Evolutionary conservation across 2,113 vertebrate species (phyloP).

Genomic region (Hepsetus odoe): DNA sequence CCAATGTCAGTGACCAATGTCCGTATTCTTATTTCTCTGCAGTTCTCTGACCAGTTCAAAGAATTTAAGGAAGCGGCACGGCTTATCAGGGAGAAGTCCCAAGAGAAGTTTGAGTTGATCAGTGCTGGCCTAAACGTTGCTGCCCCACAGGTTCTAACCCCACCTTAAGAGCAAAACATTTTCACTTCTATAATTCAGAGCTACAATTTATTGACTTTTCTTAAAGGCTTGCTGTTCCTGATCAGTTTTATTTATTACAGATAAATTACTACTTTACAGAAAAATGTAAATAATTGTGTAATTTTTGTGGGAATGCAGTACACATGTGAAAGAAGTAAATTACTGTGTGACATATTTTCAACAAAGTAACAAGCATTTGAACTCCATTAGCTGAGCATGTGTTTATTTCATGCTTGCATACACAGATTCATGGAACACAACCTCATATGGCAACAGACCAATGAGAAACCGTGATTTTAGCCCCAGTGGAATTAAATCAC

Average conservation of each 20-base stretch:
- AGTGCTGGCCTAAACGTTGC: slow-evolving; percentile 84
- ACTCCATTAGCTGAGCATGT: background rate
- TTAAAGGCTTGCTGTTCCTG: background rate
- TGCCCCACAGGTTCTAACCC: slow-evolving; percentile 83
- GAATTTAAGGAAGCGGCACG: slow-evolving; percentile 92
- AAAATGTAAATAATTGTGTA: no score
- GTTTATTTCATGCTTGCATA: background rate
- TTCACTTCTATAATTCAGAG: background rate
- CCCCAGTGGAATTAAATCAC: slow-evolving; percentile 11
- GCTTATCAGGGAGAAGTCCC: slow-evolving; percentile 89
- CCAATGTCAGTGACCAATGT: background rate
- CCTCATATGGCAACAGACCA: slow-evolving; percentile 20
- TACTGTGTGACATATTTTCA: background rate
- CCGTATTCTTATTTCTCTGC: background rate
- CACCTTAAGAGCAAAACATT: slow-evolving; percentile 33
- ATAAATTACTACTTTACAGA: no score
- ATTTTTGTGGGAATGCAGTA: no score
- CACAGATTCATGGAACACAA: background rate
- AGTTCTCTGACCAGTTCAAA: slow-evolving; percentile 89
- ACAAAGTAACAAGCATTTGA: background rate
- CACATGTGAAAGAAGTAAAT: background rate
- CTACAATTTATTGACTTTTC: background rate
- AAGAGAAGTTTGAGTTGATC: slow-evolving; percentile 91
- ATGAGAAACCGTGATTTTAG: slow-evolving; percentile 8
- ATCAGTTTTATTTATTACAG: background rate